Evolutionary conservation across 1,140 invertebrate genomes (phyloP).

Genomic region (Drosophila repleta): DNA sequence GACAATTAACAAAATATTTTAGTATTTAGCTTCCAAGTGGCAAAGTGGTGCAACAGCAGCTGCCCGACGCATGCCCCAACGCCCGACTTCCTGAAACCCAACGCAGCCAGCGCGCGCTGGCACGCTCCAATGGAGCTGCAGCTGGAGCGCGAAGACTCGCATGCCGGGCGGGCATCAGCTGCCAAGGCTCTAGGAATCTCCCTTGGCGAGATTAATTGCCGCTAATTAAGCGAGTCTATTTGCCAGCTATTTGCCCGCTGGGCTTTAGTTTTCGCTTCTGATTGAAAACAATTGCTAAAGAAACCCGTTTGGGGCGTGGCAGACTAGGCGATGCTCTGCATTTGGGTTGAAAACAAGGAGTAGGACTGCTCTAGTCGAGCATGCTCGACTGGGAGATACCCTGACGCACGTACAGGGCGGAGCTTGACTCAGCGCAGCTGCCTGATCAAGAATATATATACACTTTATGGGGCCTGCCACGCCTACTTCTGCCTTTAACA

Average conservation of each 20-base stretch:
- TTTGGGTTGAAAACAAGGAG: constrained; percentile 24
- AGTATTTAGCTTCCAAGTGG: too few relatives aligned
- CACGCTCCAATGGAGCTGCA: constrained; percentile 22
- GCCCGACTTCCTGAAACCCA: constrained; percentile 32
- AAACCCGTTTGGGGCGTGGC: too few relatives aligned
- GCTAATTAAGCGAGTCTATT: constrained; percentile 50
- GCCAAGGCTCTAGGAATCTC: not conserved
- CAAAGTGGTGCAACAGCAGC: constrained; percentile 5
- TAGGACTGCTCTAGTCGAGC: too few relatives aligned
- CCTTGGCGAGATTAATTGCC: constrained; percentile 58
- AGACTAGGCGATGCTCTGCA: not conserved
- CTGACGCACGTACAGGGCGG: too few relatives aligned
- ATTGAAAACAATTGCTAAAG: constrained; percentile 29
- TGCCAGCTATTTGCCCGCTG: constrained; percentile 14
- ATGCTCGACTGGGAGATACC: too few relatives aligned
- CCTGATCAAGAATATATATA: too few relatives aligned
- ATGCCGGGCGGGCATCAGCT: constrained; percentile 2
- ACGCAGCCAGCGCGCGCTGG: not conserved
- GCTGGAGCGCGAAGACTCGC: not conserved
- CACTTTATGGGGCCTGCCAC: too few relatives aligned
- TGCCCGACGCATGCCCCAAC: constrained; percentile 12
- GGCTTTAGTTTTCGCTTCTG: constrained; percentile 22
- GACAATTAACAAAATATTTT: constrained; percentile 38
- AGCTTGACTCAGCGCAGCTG: too few relatives aligned
- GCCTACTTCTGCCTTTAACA: too few relatives aligned